phyloP scores from a whole-genome alignment of 2,888 invertebrate species.

The Crossocerus cetratus region DNA sequence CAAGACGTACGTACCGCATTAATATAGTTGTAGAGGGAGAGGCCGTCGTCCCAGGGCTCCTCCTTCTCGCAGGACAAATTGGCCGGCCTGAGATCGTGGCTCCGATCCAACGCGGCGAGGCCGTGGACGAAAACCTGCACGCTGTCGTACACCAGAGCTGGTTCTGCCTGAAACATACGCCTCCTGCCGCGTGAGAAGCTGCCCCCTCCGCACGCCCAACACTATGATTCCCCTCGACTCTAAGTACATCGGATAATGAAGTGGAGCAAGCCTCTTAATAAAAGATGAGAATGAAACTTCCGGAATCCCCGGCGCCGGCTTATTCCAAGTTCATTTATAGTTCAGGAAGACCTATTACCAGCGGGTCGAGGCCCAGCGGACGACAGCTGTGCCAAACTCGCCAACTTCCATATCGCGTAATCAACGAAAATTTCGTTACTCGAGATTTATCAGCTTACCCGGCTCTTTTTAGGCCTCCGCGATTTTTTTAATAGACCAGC shows the following conservation, averaged over 20 bases:
- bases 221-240: not conserved
- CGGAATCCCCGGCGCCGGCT: not conserved
- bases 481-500: no score
- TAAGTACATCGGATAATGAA: not conserved
- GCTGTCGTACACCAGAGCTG: conserved; percentile 91
- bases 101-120: conserved; percentile 84
- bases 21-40: conserved; percentile 86
- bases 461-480: no score
- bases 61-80: conserved; percentile 92
- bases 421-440: not conserved
- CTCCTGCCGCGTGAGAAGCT: conserved; percentile 36
- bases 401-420: not conserved
- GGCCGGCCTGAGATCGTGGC: conserved; percentile 83
- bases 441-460: conserved; percentile 4
- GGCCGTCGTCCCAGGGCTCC: conserved; percentile 87
- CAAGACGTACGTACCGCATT: conserved; percentile 81
- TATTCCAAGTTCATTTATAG: not conserved
- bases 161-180: conserved; percentile 84
- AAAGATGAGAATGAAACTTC: not conserved
- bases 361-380: not conserved
- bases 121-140: conserved; percentile 90
- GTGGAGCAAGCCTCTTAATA: not conserved
- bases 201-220: not conserved
- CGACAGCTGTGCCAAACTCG: not conserved
- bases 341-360: not conserved